These are phyloP conservation scores for Anastrepha obliqua DNA, from an alignment of 1,140 invertebrate species.

Conservation along the genomic window DNA sequence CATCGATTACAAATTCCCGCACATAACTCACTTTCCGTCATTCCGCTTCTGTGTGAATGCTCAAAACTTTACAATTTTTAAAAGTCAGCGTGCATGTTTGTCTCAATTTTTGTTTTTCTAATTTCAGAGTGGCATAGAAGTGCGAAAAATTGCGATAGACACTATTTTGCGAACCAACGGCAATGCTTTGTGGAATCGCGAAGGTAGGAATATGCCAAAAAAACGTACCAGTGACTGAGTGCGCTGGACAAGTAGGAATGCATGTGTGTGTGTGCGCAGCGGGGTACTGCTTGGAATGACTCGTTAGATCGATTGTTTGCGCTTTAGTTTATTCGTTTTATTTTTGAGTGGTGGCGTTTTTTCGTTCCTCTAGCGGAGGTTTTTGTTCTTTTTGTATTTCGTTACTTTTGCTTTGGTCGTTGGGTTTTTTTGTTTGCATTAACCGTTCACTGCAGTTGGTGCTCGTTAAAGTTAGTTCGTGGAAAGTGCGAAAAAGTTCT, in stretches of 20 bases:
- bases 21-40: neutral
- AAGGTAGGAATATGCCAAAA: neutral
- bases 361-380: neutral
- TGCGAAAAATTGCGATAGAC: constrained; percentile 36
- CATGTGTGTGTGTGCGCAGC: neutral
- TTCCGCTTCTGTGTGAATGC: neutral
- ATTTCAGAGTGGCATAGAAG: constrained; percentile 28
- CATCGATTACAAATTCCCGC: neutral
- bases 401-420: neutral
- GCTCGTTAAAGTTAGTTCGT: constrained; percentile 37
- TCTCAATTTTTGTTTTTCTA: neutral
- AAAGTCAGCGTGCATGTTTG: constrained; percentile 22
- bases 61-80: constrained; percentile 28
- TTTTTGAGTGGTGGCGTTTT: neutral
- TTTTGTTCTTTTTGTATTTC: neutral
- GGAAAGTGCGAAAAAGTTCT: constrained; percentile 45
- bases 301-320: constrained; percentile 36
- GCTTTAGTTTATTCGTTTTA: constrained; percentile 8
- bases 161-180: constrained; percentile 20
- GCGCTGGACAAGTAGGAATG: neutral
- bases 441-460: constrained; percentile 30
- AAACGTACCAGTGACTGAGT: neutral
- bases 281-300: constrained; percentile 3
- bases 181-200: neutral
- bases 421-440: neutral